Evolutionary conservation across 92 coral and sea anemone species (phyloP), one percentile per base, ranked within the genome.

Genomic region (Porites cylindrica): DNA sequence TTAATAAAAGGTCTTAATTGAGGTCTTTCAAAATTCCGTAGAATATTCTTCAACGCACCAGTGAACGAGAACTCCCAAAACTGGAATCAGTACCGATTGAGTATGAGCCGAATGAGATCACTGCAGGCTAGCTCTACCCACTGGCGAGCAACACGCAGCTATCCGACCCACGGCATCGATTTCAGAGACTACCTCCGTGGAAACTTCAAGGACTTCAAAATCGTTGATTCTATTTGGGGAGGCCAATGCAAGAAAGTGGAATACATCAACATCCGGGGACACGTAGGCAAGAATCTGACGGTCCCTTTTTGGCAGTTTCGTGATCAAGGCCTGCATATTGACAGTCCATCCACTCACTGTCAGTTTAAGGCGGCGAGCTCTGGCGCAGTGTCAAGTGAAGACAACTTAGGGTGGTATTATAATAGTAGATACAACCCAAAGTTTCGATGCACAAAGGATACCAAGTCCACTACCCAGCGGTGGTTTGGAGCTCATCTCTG

Each of bases 391-490:
- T 10, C 14, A 8, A 56, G 61, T 56, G 61, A 56, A 56, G 61
- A 56, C 61, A 56, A 75, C 67, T 58, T 60, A 51, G 75, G 61
- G 0, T 8, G 4, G 13, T 8, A 56, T 56, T 79, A 9, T 8
- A 8, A 3, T 9, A 29, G 32, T 29, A 29, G 32, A 29, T 10
- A 3, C 61, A 56, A 56, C 14, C 14, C 3, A 2, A 56, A 56
- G 61, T 56, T 56, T 14, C 61, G 61, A 2, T 56, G 61, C 61
- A 11, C 61, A 56, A 10, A 56, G 61, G 61, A 14, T 10, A 56
- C 61, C 61, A 9, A 56, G 11, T 56, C 61, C 61, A 88, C 94
- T 16, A 91, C 91, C n/a, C 88, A 91, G 83, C 89, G 91, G 92
- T 89, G 89, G 93, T 89, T 92, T 61, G 93, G 95, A 59, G 61